Evolutionary conservation across 2,888 invertebrate genomes (phyloP).

Genomic region (Eucriotettix oculatus): DNA sequence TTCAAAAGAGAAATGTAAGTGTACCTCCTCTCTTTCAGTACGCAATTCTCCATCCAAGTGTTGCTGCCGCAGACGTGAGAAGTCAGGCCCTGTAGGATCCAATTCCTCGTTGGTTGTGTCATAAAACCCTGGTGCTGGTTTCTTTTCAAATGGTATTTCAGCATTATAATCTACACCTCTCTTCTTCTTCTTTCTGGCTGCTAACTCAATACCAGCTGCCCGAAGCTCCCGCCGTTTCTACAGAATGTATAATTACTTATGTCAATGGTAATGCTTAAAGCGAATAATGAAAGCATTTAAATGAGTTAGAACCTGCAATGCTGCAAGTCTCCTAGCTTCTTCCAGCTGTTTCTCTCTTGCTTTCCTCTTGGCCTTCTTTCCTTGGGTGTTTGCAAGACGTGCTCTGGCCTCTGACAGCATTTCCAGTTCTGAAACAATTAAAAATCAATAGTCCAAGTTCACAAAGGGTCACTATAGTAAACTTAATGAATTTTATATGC

Average conservation of each 20-base stretch:
- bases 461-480: too few relatives aligned
- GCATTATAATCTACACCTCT: conserved; percentile 93
- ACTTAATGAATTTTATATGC: too few relatives aligned
- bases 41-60: conserved; percentile 84
- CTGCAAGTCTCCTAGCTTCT: conserved; percentile 89
- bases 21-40: conserved; percentile 77
- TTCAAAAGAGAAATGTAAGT: conserved; percentile 5
- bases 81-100: conserved; percentile 80
- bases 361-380: conserved; percentile 82
- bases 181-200: conserved; percentile 31
- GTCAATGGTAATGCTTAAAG: background rate
- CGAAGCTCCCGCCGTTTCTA: conserved; percentile 85
- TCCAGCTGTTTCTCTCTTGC: conserved; percentile 97
- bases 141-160: conserved; percentile 95
- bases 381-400: conserved; percentile 94
- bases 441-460: too few relatives aligned
- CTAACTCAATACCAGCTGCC: conserved; percentile 76
- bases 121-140: conserved; percentile 83
- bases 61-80: conserved; percentile 75
- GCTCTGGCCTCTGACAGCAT: conserved; percentile 99
- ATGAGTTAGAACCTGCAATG: conserved; percentile 47
- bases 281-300: too few relatives aligned
- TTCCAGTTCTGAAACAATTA: conserved; percentile 58
- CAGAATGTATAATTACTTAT: background rate
- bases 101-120: conserved; percentile 82